Conservation (phyloP, 2,113 vertebrate genomes). For the Neoarius graeffei region DNA sequence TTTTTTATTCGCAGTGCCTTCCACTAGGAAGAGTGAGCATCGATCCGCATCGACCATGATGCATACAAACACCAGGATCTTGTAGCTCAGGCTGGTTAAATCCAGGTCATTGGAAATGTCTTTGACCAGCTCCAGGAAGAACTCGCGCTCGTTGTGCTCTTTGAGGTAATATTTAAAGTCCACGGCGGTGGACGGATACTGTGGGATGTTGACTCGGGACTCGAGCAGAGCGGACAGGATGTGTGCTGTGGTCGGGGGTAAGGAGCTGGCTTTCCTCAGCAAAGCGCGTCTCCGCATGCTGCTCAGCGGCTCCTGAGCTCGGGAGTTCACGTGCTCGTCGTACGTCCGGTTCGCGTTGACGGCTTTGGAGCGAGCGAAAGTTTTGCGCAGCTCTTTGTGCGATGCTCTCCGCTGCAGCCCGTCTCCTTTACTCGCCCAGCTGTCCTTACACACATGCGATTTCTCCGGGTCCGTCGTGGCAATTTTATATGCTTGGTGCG, state of each 20-base stretch:
- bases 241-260: constrained; percentile 93
- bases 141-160: constrained; percentile 91
- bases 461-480: constrained; percentile 65
- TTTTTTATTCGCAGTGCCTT: constrained; percentile 89
- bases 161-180: constrained; percentile 97
- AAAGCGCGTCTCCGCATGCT: constrained; percentile 90
- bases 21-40: constrained; percentile 93
- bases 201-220: constrained; percentile 95
- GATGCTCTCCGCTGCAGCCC: constrained; percentile 85
- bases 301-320: constrained; percentile 91
- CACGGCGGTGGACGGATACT: constrained; percentile 92
- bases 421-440: constrained; percentile 73
- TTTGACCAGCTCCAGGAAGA: constrained; percentile 98
- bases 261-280: constrained; percentile 92
- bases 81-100: constrained; percentile 93
- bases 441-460: constrained; percentile 67
- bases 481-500: constrained; percentile 71
- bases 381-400: constrained; percentile 93
- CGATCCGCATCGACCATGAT: constrained; percentile 97
- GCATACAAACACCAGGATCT: constrained; percentile 96
- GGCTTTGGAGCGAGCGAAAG: constrained; percentile 95
- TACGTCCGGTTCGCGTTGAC: constrained; percentile 93
- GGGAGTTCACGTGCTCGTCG: constrained; percentile 89
- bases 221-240: constrained; percentile 95
- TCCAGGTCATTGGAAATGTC: constrained; percentile 98